Evolutionary conservation across 2,113 vertebrate genomes (phyloP), one percentile per base, ranked within the genome.

Genomic region (Boulengeromyrus knoepffleri): DNA sequence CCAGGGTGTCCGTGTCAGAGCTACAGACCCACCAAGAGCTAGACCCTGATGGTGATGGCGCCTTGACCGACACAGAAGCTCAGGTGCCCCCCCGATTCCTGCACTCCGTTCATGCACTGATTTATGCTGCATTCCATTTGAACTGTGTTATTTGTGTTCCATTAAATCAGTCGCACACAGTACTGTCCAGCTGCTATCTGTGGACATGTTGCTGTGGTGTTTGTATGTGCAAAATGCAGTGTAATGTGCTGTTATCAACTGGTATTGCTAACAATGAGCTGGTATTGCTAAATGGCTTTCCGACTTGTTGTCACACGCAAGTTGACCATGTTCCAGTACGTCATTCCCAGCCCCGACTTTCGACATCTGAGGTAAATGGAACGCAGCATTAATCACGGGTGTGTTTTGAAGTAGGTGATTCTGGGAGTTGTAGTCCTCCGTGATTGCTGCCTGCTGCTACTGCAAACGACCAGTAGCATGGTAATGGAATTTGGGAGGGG

Each of bases 21-120:
- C 95, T 98, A 42, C 95, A 95, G 92, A 94, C 96, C 45, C 98
- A 97, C 56, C 39, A 93, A 0, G 98, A 98, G 92, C 93, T 98
- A 0, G 97, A 98, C 89, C 91, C 94, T 0, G 96, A 98, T 92
- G 95, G 96, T 5, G 97, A 98, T 0, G 95, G 94, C n/a, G 86
- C 83, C 0, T 92, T 98, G 1, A 96, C 96, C 0, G 97, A 97
- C 90, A 92, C 85, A 0, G 97, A 98, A 87, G 96, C 96, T 49
- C 96, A 97, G 97, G 97, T 98, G 92, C 10, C 12, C 49, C 47
- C 21, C n/a, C 42, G 15, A 50, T 36, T 36, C 13, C 12, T 8
- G 1, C 2, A 27, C 19, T 2, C 0, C 2, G 19, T 50, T 62
- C 12, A 58, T 13, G 13, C 31, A 2, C 27, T 1, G 10, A 21